phyloP scores from a whole-genome alignment of 2,797 vertebrate species.

The Acipenser ruthenus region DNA sequence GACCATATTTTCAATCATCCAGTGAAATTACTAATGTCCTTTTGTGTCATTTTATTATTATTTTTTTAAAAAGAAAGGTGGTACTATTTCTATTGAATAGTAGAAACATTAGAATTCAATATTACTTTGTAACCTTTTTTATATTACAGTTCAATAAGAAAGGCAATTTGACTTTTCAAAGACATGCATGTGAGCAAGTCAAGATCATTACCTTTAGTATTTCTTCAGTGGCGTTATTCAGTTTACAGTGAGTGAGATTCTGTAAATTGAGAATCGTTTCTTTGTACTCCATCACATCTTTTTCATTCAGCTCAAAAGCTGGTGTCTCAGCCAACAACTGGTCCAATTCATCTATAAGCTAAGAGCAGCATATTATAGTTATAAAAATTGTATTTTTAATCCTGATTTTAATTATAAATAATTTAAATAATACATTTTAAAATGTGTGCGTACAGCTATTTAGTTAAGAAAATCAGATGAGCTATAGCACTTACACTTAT shows the following conservation, averaged over 20 bases:
- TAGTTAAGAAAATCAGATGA: not conserved
- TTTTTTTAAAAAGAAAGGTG: too few relatives aligned
- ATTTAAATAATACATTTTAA: too few relatives aligned
- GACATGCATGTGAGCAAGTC: too few relatives aligned
- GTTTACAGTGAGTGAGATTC: slow-evolving; percentile 64
- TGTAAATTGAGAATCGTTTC: slow-evolving; percentile 57
- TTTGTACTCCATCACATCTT: slow-evolving; percentile 43
- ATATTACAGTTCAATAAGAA: not conserved
- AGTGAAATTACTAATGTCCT: too few relatives aligned
- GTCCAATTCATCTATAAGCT: slow-evolving; percentile 76
- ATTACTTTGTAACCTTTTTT: not conserved
- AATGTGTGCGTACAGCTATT: too few relatives aligned
- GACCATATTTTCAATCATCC: too few relatives aligned
- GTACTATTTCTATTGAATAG: too few relatives aligned
- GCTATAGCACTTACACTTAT: slow-evolving; percentile 55
- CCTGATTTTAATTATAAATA: not conserved
- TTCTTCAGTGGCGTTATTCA: slow-evolving; percentile 56
- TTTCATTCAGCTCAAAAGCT: slow-evolving; percentile 30
- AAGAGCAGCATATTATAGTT: slow-evolving; percentile 19
- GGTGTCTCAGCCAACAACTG: slow-evolving; percentile 50
- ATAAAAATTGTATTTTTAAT: not conserved
- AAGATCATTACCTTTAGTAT: slow-evolving; percentile 65
- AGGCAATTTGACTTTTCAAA: not conserved
- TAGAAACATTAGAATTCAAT: not conserved
- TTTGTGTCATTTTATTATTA: too few relatives aligned